Conservation (phyloP, 2,888 invertebrate genomes). For the Nezara viridula region DNA sequence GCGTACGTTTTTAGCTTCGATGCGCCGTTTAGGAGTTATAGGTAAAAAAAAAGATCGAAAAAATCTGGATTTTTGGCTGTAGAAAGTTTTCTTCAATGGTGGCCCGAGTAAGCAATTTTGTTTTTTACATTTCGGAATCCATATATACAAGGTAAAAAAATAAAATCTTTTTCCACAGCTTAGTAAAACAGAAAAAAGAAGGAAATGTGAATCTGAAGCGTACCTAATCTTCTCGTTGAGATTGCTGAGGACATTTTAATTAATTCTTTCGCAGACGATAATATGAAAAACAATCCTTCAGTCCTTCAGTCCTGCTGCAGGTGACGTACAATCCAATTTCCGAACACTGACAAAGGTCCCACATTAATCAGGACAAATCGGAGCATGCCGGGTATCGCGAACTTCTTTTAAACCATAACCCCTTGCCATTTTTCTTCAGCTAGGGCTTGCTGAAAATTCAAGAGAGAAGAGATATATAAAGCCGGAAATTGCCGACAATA, state of each 20-base stretch:
- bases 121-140: too few species aligned
- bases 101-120: too few species aligned
- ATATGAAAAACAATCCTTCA: neutral
- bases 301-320: neutral
- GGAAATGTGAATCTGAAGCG: too few species aligned
- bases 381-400: neutral
- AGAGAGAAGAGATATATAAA: neutral
- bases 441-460: neutral
- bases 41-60: too few species aligned
- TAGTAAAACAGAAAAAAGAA: too few species aligned
- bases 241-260: neutral
- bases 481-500: slow-evolving; percentile 19
- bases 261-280: neutral
- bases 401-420: slow-evolving; percentile 17
- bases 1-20: too few species aligned
- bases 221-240: too few species aligned
- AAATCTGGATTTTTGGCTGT: too few species aligned
- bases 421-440: neutral
- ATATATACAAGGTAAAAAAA: too few species aligned
- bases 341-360: neutral
- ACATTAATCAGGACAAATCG: neutral
- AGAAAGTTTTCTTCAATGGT: too few species aligned
- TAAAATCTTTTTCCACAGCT: too few species aligned
- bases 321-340: neutral
- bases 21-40: too few species aligned